Base-by-base conservation (phyloP, 1,140 invertebrate species). In the Psilanteris sp. region DNA sequence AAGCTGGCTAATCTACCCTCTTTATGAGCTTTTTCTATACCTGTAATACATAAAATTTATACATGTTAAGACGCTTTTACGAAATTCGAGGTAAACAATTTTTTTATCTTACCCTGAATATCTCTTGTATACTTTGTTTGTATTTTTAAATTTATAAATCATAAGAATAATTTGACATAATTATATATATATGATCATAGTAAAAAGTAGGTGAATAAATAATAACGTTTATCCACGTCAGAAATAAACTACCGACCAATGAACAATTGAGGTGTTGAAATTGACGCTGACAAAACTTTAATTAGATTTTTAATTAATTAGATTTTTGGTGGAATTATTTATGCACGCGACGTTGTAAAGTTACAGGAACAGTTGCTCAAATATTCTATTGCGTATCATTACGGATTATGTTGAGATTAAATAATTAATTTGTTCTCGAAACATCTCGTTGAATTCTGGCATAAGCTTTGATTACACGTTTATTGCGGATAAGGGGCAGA, bases 1-100 rank as follows among this genome's bases (percentile, higher is more conserved):
- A 95, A 87, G 66, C 92, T 93, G 34, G 91, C 92, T 72, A 94
- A 91, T 83, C 91, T 91, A 59, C 91, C 90, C 13, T 89, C 89
- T 44, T 89, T 88, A 82, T 93, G 92, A 8, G 91, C 91, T 62
- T 90, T 87, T 71, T 90, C 89, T 71, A 94, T 92, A 62, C 92
- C 93, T 93, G 82, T 6, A 88, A 87, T 26, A 61, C 43, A 78
- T n/a, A n/a, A n/a, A n/a, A n/a, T n/a, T n/a, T n/a, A n/a, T n/a
- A n/a, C n/a, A n/a, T n/a, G n/a, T n/a, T n/a, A n/a, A n/a, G n/a
- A n/a, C n/a, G n/a, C n/a, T n/a, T n/a, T n/a, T n/a, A n/a, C n/a
- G n/a, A n/a, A n/a, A n/a, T n/a, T n/a, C n/a, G n/a, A n/a, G n/a
- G n/a, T n/a, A n/a, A n/a, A n/a, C n/a, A n/a, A n/a, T n/a, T n/a